Conservation (phyloP, 2,113 vertebrate species). For the Gadus chalcogrammus region DNA sequence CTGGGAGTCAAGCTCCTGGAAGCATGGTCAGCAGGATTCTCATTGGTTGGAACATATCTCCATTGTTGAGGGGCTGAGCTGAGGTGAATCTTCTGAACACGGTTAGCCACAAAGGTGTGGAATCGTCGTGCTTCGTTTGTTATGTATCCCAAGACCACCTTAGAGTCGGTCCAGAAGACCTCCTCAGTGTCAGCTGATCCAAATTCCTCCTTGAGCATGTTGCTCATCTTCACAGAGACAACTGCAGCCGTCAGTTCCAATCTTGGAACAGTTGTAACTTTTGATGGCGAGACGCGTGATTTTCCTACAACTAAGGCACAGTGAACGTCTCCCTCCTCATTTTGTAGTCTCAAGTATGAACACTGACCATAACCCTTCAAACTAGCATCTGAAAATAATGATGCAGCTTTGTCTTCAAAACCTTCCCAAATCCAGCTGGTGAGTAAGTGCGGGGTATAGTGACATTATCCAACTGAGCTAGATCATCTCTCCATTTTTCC, state of each 20-base stretch:
- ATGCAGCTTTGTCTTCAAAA: background rate
- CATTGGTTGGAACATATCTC: too few relatives aligned
- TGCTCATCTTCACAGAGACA: slow-evolving; percentile 21
- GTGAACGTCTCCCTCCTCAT: too few relatives aligned
- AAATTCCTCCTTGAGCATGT: slow-evolving; percentile 14
- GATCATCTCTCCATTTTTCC: background rate
- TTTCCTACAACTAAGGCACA: slow-evolving; percentile 4
- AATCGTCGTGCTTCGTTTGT: background rate
- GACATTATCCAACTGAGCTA: background rate
- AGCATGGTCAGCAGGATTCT: background rate
- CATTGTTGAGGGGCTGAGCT: background rate
- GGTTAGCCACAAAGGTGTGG: background rate
- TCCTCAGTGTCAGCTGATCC: background rate
- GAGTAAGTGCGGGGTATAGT: background rate
- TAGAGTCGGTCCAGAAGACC: background rate
- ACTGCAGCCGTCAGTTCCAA: slow-evolving; percentile 12
- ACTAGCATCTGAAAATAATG: slow-evolving; percentile 1
- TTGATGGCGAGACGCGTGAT: slow-evolving; percentile 14
- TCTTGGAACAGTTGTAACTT: slow-evolving; percentile 5
- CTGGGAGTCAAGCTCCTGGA: too few relatives aligned
- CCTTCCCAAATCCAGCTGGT: background rate
- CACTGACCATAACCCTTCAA: background rate
- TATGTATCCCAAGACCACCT: background rate
- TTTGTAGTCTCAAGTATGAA: too few relatives aligned
- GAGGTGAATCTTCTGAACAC: slow-evolving; percentile 1